Conservation (phyloP, 2,113 vertebrate species). For the Pterocles orientalis region DNA sequence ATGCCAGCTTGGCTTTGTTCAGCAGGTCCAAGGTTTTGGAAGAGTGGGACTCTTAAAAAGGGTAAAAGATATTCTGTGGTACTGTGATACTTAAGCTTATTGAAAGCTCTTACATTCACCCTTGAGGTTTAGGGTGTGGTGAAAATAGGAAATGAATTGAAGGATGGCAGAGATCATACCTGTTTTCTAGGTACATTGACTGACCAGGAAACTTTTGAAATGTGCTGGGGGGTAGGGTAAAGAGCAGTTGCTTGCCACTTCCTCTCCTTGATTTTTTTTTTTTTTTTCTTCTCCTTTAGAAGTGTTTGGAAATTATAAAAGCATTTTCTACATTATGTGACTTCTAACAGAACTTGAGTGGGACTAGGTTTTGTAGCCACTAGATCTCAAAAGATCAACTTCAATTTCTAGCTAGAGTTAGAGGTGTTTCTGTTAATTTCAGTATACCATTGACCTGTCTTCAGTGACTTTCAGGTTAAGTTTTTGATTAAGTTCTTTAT, state of each 20-base stretch:
- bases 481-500: conserved; percentile 4
- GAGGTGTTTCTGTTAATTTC: background rate
- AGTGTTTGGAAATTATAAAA: background rate
- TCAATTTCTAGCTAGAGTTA: background rate
- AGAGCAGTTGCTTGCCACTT: background rate
- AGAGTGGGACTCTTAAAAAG: background rate
- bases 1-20: background rate
- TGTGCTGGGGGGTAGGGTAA: background rate
- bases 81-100: background rate
- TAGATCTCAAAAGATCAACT: background rate
- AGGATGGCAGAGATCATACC: background rate
- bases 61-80: background rate
- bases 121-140: background rate
- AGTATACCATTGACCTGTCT: background rate
- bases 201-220: background rate
- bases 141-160: background rate
- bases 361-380: background rate
- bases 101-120: background rate
- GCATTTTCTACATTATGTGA: background rate
- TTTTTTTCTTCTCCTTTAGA: background rate
- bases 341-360: background rate
- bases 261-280: background rate
- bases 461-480: background rate
- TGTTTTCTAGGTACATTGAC: background rate
- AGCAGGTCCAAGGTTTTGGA: background rate